Percentiles rank a stretch among this genome's conserved stretches.
Evolutionary conservation across 2,113 vertebrate genomes (phyloP).

Genomic region (Corythoichthys haematopterus): DNA sequence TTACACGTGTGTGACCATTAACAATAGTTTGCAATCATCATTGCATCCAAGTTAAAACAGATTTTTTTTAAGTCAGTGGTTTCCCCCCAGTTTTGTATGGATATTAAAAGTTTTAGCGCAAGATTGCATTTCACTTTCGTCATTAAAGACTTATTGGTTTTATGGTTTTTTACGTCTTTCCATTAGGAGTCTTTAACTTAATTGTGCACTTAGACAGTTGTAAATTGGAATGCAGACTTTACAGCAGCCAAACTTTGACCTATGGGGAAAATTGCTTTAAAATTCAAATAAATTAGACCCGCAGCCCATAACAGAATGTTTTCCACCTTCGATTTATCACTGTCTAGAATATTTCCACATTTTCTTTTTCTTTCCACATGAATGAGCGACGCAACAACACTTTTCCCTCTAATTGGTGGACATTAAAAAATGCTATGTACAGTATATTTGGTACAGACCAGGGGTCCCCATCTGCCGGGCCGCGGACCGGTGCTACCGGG

Average conservation of each 20-base stretch:
- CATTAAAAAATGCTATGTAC: too few relatives aligned
- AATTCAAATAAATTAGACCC: background rate
- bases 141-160: background rate
- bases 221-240: background rate
- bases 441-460: too few relatives aligned
- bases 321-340: background rate
- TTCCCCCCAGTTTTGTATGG: background rate
- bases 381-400: background rate
- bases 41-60: background rate
- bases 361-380: background rate
- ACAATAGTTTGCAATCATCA: background rate
- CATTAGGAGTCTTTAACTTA: constrained; percentile 3
- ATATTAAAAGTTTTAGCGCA: background rate
- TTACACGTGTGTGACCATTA: background rate
- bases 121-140: background rate
- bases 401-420: too few relatives aligned
- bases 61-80: background rate
- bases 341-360: too few relatives aligned
- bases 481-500: too few relatives aligned
- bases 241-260: background rate
- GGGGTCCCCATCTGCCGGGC: too few relatives aligned
- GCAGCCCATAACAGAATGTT: background rate
- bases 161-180: background rate
- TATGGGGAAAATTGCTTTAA: background rate
- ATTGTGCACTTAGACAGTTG: background rate